Evolutionary conservation across 2,888 invertebrate genomes (phyloP), one percentile per base, ranked within the genome.

Genomic region (Eristalinus sepulchralis): DNA sequence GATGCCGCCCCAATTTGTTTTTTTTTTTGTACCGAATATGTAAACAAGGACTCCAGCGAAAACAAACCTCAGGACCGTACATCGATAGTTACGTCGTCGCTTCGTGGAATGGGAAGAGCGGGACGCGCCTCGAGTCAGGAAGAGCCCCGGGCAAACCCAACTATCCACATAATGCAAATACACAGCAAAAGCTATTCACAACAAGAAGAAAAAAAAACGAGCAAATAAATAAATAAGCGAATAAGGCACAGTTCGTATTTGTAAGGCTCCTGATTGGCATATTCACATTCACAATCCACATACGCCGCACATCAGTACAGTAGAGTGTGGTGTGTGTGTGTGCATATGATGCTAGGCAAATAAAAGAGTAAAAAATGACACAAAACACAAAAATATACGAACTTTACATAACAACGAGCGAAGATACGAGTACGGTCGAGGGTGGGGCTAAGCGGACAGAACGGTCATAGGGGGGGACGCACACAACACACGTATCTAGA

Each of bases 351-450:
- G 1, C 55, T 62, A 11, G 20, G 33, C 34, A 24, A 20, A 70
- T 33, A 62, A n/a, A 17, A 33, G n/a, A 39, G 39, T 10, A n/a
- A 70, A 59, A 59, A 27, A 13, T 55, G 3, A 66, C 22, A 11
- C 9, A 47, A 47, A 47, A 47, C 47, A 39, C 5, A 17, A 55
- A 34, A 55, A 57, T 36, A 36, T 10, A n/a, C n/a, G 17, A 33
- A 17, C 36, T 70, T 39, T 60, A 60, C 39, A 60, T 71, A 71
- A 31, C 71, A 39, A 60, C 60, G 39, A 60, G 59, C 47, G 47
- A 59, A 70, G 39, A 59, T 57, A 57, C 59, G 27, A 24, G 9
- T 22, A n/a, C 13, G 8, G 17, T 13, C 27, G n/a, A 31, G 17
- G n/a, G 47, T 20, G 17, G 4, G 39, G 13, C 2, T 13, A n/a